A percentile compares a stretch with the other conserved stretches of the same genome.
Evolutionary conservation across 1,140 invertebrate genomes (phyloP).

Genomic region (Zaprionus tsacasi): DNA sequence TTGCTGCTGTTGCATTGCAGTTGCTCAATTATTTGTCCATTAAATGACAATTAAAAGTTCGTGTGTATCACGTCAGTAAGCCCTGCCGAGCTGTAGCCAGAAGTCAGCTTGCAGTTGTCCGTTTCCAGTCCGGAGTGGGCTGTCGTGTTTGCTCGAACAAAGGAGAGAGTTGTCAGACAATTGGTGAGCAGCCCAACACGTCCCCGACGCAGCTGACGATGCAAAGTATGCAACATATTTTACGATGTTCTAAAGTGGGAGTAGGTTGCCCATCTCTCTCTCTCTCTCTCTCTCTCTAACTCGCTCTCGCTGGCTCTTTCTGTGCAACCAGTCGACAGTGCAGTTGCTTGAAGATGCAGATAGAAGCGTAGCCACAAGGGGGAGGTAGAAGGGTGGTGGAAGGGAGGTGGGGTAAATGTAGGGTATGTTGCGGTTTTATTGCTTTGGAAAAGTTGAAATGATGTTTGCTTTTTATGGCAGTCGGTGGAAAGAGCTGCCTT

Average conservation of each 20-base stretch:
- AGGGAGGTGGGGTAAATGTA: slow-evolving; percentile 16
- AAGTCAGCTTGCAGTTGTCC: too few relatives aligned
- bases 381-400: neutral
- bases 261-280: neutral
- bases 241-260: slow-evolving; percentile 7
- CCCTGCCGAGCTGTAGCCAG: neutral
- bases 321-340: slow-evolving; percentile 18
- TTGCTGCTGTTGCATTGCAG: slow-evolving; percentile 38
- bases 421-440: slow-evolving; percentile 58
- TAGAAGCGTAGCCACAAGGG: neutral
- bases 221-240: slow-evolving; percentile 58
- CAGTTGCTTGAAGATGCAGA: neutral
- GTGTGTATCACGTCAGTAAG: slow-evolving; percentile 31
- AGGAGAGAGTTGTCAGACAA: slow-evolving; percentile 22
- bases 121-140: neutral
- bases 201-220: slow-evolving; percentile 18
- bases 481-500: slow-evolving; percentile 28
- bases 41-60: slow-evolving; percentile 67
- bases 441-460: slow-evolving; percentile 70
- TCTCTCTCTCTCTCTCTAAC: neutral
- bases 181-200: slow-evolving; percentile 9
- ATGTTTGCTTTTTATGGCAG: slow-evolving; percentile 72
- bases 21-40: slow-evolving; percentile 70
- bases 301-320: neutral
- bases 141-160: neutral